Conservation (phyloP, 2,888 invertebrate species). For the Leucophora obtusa region DNA sequence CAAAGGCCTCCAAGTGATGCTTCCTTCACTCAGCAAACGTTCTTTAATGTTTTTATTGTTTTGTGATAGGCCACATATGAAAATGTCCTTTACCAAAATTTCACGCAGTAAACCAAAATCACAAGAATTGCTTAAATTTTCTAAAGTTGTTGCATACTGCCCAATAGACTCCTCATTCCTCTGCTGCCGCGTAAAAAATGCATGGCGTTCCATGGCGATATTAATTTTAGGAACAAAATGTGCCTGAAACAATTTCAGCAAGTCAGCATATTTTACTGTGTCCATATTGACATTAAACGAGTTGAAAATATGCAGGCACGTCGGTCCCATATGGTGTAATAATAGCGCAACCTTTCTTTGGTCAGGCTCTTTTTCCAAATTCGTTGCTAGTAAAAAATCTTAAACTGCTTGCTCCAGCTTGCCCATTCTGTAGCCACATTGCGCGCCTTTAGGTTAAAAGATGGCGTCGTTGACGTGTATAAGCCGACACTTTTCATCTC, state of each 20-base stretch:
- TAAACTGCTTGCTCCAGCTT: conserved; percentile 21
- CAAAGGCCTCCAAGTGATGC: conserved; percentile 8
- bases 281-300: too few species aligned
- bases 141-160: not conserved
- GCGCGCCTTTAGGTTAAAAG: too few species aligned
- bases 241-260: too few species aligned
- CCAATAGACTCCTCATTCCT: not conserved
- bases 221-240: too few species aligned
- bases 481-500: too few species aligned
- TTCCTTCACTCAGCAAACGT: conserved; percentile 39
- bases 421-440: not conserved
- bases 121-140: conserved; percentile 39
- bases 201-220: too few species aligned
- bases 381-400: not conserved
- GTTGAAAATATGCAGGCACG: too few species aligned
- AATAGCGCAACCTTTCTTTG: conserved; percentile 18
- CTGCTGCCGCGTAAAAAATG: too few species aligned
- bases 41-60: conserved; percentile 1
- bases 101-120: conserved; percentile 54
- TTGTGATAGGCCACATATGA: conserved; percentile 46
- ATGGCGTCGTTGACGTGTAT: too few species aligned
- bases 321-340: too few species aligned
- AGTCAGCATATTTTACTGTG: too few species aligned
- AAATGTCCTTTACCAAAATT: conserved; percentile 9
- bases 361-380: conserved; percentile 9